Conservation (phyloP, 2,888 invertebrate genomes). For the Nebria brevicollis region DNA sequence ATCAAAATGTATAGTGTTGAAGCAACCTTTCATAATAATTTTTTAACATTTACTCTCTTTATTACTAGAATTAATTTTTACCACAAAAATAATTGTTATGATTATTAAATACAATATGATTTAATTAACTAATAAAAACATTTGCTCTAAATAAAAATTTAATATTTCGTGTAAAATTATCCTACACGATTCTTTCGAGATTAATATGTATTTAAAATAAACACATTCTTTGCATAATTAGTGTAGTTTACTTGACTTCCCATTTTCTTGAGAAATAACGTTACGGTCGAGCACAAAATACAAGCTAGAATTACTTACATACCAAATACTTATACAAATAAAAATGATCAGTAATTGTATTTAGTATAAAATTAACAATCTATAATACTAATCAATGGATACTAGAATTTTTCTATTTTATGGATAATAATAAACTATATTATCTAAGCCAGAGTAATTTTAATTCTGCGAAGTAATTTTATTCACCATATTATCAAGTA, state of each 20-base stretch:
- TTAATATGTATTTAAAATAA: too few relatives aligned
- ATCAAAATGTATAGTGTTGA: not conserved
- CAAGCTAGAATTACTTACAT: not conserved
- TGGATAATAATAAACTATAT: not conserved
- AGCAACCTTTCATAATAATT: not conserved
- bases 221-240: too few relatives aligned
- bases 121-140: too few relatives aligned
- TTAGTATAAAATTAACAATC: not conserved
- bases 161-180: too few relatives aligned
- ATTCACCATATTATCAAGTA: not conserved
- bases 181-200: too few relatives aligned
- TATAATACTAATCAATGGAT: not conserved
- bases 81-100: too few relatives aligned
- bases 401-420: too few relatives aligned
- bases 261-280: too few relatives aligned
- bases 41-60: not conserved
- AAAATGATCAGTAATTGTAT: not conserved
- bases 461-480: not conserved
- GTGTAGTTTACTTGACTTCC: too few relatives aligned
- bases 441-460: not conserved
- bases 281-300: too few relatives aligned
- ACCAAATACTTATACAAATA: not conserved
- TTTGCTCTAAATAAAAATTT: too few relatives aligned
- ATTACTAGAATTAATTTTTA: not conserved
- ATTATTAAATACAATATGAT: too few relatives aligned